Evolutionary conservation across 2,113 vertebrate species (phyloP), one percentile per base, ranked within the genome.

Genomic region (Centropristis striata): DNA sequence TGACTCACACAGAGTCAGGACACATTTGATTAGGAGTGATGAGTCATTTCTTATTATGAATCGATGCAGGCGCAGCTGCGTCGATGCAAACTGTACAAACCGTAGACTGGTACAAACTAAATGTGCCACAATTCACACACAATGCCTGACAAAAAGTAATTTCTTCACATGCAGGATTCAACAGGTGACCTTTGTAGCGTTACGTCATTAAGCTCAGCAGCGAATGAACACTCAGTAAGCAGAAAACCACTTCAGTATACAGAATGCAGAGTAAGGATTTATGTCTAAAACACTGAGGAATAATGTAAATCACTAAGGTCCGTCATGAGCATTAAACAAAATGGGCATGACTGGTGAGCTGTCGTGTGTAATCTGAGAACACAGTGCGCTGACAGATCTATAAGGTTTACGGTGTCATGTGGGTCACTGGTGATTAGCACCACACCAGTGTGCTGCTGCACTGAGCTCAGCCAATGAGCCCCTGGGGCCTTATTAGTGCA

Each of bases 41-140:
- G 94, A 93, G 82, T 93, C 85, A 93, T 85, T 75, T 83, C 39
- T 77, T 58, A 61, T 72, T 79, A 61, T 72, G 78, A 75, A 89
- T 79, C 13, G 32, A 60, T 78, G 58, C 68, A 86, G 68, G 65
- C 84, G 51, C 58, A 65, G 78, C 67, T 85, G 75, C 75, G 71
- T 64, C 54, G 50, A 54, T 32, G 51, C 53, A 64, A 69, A 67
- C 78, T 57, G 60, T 16, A 16, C 14, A 28, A 75, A 74, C 32
- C 27, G 6, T 32, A 32, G 32, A 32, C 32, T 32, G 32, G 32
- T 32, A 32, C 32, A 32, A 32, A 32, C 32, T 32, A 23, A 76
- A 84, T 78, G 58, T 51, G 44, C 53, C 39, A 66, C 68, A 47
- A 21, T 28, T 69, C 71, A 75, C 66, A 47, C 63, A 54, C 28